phyloP scores from a whole-genome alignment of 2,797 vertebrate species.

The Rhabdophis nuchalis region DNA sequence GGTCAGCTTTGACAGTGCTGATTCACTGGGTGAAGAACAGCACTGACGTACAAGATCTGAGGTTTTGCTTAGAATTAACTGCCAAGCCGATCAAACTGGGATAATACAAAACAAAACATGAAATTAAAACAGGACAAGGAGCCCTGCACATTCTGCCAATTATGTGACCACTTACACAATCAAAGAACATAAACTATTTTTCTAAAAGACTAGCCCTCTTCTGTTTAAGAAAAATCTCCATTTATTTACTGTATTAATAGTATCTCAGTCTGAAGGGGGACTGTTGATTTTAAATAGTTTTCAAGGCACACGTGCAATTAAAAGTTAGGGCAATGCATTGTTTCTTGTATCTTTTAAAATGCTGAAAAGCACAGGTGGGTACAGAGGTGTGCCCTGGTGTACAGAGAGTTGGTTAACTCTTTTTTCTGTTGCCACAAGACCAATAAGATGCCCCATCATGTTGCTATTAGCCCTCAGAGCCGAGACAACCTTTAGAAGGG shows the following conservation, averaged over 20 bases:
- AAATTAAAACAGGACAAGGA: conserved; percentile 60
- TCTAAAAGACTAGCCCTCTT: background rate
- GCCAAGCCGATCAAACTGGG: conserved; percentile 36
- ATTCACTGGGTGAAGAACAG: background rate
- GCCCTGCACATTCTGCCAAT: conserved; percentile 30
- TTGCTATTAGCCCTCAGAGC: too few relatives aligned
- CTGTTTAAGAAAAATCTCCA: background rate
- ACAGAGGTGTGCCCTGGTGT: background rate
- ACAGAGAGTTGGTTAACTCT: background rate
- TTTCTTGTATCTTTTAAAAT: background rate
- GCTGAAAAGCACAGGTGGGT: background rate
- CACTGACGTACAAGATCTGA: background rate
- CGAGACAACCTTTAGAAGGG: background rate
- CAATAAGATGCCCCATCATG: background rate
- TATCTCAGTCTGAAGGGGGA: background rate
- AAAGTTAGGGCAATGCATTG: background rate
- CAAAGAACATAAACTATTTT: conserved; percentile 45
- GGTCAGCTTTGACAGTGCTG: background rate
- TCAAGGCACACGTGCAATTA: background rate
- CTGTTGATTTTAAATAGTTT: background rate
- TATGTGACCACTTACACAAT: conserved; percentile 54
- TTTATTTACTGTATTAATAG: background rate
- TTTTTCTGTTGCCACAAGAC: background rate
- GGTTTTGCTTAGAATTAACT: background rate
- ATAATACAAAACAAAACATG: conserved; percentile 54